Conservation (phyloP, 2,797 vertebrate genomes). For the Kryptopterus vitreolus region DNA sequence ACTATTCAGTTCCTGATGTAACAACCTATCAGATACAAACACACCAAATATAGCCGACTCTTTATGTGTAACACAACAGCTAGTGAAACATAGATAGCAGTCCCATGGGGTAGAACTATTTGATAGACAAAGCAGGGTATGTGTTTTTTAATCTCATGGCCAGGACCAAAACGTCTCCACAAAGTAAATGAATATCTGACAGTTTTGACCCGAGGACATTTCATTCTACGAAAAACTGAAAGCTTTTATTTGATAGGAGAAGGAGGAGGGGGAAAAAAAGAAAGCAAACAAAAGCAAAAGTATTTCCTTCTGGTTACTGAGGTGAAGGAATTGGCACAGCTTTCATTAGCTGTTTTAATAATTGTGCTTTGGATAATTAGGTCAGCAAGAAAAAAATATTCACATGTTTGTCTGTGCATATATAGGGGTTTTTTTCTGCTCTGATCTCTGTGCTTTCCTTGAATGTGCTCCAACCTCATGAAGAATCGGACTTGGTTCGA, state of each 20-base stretch:
- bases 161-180: neutral
- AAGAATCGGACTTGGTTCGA: neutral
- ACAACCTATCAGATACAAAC: conserved; percentile 56
- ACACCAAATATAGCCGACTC: conserved; percentile 63
- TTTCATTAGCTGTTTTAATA: no score
- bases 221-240: neutral
- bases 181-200: conserved; percentile 5
- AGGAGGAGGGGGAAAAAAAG: no score
- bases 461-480: neutral
- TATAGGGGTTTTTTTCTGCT: neutral
- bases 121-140: neutral
- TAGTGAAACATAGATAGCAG: conserved; percentile 46
- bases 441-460: neutral
- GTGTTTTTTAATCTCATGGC: conserved; percentile 7
- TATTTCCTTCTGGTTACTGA: neutral
- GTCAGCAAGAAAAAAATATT: neutral
- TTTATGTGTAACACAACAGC: conserved; percentile 52
- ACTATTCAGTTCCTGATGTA: conserved; percentile 41
- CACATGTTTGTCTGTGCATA: neutral
- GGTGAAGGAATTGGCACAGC: neutral
- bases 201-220: conserved; percentile 5
- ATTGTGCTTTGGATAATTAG: no score
- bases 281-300: neutral
- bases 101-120: conserved; percentile 36
- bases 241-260: neutral